Conservation (phyloP, 2,888 invertebrate species). For the Notodonta dromedarius region DNA sequence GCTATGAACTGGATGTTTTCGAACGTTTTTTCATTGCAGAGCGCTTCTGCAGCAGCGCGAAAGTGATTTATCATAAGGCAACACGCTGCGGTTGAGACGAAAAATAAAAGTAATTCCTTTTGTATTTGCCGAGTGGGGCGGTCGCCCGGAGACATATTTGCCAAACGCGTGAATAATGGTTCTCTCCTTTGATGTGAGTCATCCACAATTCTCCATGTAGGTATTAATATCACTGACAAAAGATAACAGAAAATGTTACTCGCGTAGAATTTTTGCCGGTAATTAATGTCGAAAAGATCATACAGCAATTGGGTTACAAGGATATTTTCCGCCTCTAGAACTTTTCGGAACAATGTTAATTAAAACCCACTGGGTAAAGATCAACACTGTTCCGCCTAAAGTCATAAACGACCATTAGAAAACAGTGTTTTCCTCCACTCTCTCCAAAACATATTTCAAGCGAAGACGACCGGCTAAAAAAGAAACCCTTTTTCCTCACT, state of each 20-base stretch:
- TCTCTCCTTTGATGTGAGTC: slow-evolving; percentile 44
- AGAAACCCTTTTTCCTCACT: slow-evolving; percentile 23
- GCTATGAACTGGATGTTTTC: slow-evolving; percentile 57
- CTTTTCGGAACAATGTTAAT: slow-evolving; percentile 17
- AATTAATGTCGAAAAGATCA: slow-evolving; percentile 19
- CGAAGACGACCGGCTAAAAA: slow-evolving; percentile 24
- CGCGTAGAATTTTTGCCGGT: slow-evolving; percentile 8
- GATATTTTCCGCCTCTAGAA: slow-evolving; percentile 3
- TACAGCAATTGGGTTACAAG: slow-evolving; percentile 10
- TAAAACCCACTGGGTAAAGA: slow-evolving; percentile 24
- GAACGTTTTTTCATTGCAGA: slow-evolving; percentile 61
- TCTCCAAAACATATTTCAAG: slow-evolving; percentile 37
- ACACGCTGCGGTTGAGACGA: slow-evolving; percentile 76
- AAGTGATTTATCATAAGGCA: slow-evolving; percentile 81
- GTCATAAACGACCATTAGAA: slow-evolving; percentile 37
- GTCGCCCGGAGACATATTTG: slow-evolving; percentile 67
- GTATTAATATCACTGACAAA: slow-evolving; percentile 43
- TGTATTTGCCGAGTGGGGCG: slow-evolving; percentile 69
- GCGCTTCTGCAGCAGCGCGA: slow-evolving; percentile 60
- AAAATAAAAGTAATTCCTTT: slow-evolving; percentile 80
- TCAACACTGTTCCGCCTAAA: slow-evolving; percentile 23
- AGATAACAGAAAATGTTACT: slow-evolving; percentile 14
- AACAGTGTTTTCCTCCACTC: slow-evolving; percentile 35
- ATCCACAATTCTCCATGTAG: slow-evolving; percentile 35
- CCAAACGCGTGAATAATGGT: slow-evolving; percentile 77